These are phyloP conservation scores for Myoxocephalus aenaeus DNA, from an alignment of 2,797 vertebrate species.

Conservation along the genomic window DNA sequence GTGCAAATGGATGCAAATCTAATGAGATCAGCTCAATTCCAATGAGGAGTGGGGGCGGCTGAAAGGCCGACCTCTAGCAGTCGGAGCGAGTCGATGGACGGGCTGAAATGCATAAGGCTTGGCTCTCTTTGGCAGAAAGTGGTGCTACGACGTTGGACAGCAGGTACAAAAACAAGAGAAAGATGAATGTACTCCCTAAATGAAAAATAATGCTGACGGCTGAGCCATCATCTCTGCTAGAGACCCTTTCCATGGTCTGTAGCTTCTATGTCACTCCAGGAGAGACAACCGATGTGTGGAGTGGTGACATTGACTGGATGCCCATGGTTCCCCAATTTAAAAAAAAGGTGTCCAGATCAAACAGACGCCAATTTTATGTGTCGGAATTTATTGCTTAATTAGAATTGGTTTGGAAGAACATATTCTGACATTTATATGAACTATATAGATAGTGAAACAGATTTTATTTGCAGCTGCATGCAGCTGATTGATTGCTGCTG, in stretches of 20 bases:
- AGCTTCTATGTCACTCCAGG: constrained; percentile 31
- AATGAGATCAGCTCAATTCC: constrained; percentile 69
- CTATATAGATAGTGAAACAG: not conserved
- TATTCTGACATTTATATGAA: constrained; percentile 4
- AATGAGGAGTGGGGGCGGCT: constrained; percentile 22
- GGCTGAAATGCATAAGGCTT: constrained; percentile 31
- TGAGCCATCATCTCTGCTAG: constrained; percentile 19
- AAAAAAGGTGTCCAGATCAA: constrained; percentile 74
- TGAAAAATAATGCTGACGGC: constrained; percentile 48
- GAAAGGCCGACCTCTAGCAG: constrained; percentile 28
- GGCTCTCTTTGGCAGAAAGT: constrained; percentile 27
- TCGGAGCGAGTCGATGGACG: constrained; percentile 26
- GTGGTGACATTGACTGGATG: constrained; percentile 38
- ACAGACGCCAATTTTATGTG: constrained; percentile 56
- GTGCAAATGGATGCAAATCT: constrained; percentile 69
- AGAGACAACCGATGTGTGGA: not conserved
- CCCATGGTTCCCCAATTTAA: constrained; percentile 23
- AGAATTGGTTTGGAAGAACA: constrained; percentile 13
- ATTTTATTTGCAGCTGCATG: not conserved
- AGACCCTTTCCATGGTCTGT: constrained; percentile 21
- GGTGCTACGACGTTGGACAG: constrained; percentile 15
- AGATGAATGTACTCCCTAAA: constrained; percentile 20
- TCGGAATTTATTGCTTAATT: not conserved
- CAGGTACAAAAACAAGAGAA: constrained; percentile 16
- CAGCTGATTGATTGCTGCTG: not conserved